Percentiles rank a stretch among this genome's conserved stretches.
phyloP scores from a whole-genome alignment of 2,888 invertebrate species.

The Agapostemon virescens region DNA sequence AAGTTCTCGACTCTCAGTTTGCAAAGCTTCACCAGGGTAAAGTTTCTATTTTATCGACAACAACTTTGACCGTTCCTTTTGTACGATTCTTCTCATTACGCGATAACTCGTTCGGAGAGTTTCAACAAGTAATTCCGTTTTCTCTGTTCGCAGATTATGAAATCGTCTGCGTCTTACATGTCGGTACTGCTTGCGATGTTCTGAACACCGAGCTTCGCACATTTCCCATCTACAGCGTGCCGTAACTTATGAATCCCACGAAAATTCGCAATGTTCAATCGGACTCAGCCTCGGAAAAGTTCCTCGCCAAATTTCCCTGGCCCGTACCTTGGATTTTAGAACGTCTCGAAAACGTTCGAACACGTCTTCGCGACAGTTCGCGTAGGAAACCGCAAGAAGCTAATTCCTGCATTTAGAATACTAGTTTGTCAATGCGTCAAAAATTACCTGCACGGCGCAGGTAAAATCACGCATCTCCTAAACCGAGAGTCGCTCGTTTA shows the following conservation, averaged over 20 bases:
- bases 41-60: neutral
- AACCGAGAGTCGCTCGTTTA: neutral
- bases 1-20: slow-evolving; percentile 60
- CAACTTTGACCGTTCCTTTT: neutral
- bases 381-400: too few relatives aligned
- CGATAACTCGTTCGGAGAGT: too few relatives aligned
- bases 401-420: too few relatives aligned
- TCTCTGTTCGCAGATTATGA: slow-evolving; percentile 45
- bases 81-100: neutral
- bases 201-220: slow-evolving; percentile 16
- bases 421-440: neutral
- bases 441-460: neutral
- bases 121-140: neutral
- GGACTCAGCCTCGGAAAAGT: neutral
- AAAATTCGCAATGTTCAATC: neutral
- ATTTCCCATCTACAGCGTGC: neutral
- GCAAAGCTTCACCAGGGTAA: slow-evolving; percentile 55
- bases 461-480: neutral
- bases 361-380: too few relatives aligned
- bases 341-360: neutral
- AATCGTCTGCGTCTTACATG: slow-evolving; percentile 52
- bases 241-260: neutral
- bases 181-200: slow-evolving; percentile 53
- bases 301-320: neutral
- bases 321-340: neutral